Evolutionary conservation across 2,113 vertebrate species (phyloP).

Genomic region (Hypocryptadius cinnamomeus): DNA sequence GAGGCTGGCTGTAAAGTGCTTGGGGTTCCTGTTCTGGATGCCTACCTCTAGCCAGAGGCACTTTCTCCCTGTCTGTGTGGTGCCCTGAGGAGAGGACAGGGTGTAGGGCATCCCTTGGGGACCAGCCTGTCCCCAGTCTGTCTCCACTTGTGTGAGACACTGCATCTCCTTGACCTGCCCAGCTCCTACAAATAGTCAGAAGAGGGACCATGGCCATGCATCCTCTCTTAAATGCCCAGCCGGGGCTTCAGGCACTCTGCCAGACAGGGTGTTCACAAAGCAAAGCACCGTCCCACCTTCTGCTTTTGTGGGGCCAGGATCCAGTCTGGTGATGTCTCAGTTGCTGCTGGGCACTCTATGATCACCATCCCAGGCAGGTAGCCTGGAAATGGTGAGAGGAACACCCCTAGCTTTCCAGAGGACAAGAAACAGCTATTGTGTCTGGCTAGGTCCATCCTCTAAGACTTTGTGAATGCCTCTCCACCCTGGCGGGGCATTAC

Average conservation of each 20-base stretch:
- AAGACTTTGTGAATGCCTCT: neutral
- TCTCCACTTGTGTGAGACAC: neutral
- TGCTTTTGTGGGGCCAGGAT: neutral
- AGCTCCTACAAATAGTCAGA: neutral
- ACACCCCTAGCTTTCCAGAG: neutral
- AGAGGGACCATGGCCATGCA: fast-evolving
- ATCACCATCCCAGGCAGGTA: neutral
- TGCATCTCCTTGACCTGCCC: neutral
- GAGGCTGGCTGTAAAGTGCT: neutral
- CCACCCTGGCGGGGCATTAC: neutral
- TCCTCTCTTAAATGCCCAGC: neutral
- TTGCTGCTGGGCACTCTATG: neutral
- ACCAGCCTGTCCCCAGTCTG: neutral
- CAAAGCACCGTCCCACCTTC: neutral
- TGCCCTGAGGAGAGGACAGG: neutral
- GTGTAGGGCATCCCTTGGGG: neutral
- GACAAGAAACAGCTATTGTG: neutral
- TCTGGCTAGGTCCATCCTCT: neutral
- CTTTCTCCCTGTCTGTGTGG: neutral
- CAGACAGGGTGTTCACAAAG: neutral
- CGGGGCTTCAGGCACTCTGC: neutral
- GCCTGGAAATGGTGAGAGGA: neutral
- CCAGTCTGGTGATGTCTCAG: neutral
- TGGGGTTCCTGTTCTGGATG: neutral
- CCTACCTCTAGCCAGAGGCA: neutral